These are phyloP conservation scores for Neodiprion lecontei DNA, from an alignment of 1,140 invertebrate species.

Conservation along the genomic window DNA sequence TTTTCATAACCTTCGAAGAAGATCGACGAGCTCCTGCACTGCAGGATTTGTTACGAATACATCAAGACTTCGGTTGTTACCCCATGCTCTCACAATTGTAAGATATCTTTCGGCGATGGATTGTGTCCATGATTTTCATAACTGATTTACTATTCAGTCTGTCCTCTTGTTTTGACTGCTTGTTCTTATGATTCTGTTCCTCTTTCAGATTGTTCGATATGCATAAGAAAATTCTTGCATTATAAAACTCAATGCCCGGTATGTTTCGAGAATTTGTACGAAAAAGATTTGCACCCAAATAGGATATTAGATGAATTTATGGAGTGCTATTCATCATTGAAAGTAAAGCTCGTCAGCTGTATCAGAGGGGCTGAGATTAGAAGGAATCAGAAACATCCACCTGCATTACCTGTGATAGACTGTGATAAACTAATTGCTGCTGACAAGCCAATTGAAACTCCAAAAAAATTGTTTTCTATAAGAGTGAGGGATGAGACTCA, in stretches of 20 bases:
- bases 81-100: conserved; percentile 61
- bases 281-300: conserved; percentile 62
- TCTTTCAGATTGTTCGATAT: conserved; percentile 66
- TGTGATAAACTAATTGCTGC: conserved; percentile 22
- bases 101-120: conserved; percentile 32
- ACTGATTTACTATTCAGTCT: conserved; percentile 3
- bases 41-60: conserved; percentile 61
- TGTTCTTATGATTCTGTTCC: conserved; percentile 23
- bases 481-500: conserved; percentile 8
- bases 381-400: neutral
- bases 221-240: conserved; percentile 64
- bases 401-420: conserved; percentile 26
- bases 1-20: conserved; percentile 39
- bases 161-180: neutral
- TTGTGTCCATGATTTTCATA: conserved; percentile 14
- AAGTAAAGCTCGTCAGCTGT: conserved; percentile 46
- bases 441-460: conserved; percentile 13
- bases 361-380: conserved; percentile 20
- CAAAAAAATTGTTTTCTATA: neutral
- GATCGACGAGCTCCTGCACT: conserved; percentile 54
- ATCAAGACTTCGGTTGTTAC: conserved; percentile 58
- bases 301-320: conserved; percentile 60
- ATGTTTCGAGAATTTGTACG: conserved; percentile 62
- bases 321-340: conserved; percentile 45
- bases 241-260: conserved; percentile 64